Evolutionary conservation across 2,113 vertebrate species (phyloP).

Genomic region (Pachycephala philippinensis): DNA sequence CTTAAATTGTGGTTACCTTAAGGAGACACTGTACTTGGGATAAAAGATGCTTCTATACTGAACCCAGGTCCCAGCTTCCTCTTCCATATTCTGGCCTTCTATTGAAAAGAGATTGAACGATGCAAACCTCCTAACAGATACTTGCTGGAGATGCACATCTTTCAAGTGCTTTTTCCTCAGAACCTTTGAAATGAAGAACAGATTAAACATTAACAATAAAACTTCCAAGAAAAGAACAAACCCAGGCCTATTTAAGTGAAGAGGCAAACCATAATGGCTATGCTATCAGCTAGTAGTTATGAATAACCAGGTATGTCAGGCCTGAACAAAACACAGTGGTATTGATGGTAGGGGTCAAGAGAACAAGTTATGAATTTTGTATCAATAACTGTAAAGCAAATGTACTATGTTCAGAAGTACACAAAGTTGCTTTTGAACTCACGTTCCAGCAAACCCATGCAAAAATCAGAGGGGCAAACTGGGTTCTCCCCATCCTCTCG

Average conservation of each 20-base stretch:
- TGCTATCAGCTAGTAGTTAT: neutral
- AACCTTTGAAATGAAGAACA: constrained; percentile 77
- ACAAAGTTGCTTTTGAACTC: neutral
- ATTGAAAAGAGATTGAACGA: constrained; percentile 89
- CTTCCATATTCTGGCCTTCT: constrained; percentile 65
- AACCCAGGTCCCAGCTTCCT: constrained; percentile 81
- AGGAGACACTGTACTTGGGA: constrained; percentile 83
- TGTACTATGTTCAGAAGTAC: neutral
- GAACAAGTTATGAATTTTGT: neutral
- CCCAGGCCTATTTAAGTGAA: neutral
- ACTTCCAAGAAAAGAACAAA: neutral
- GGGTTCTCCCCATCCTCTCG: neutral
- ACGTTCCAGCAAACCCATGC: rapidly evolving
- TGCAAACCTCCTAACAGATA: constrained; percentile 89
- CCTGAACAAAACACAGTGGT: neutral
- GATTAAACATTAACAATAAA: neutral
- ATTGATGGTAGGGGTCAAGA: neutral
- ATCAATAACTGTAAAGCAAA: neutral
- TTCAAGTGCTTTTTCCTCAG: constrained; percentile 83
- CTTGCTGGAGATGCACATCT: constrained; percentile 78
- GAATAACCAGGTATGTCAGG: neutral
- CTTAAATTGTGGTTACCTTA: constrained; percentile 79
- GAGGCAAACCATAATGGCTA: neutral
- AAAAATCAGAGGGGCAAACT: neutral
- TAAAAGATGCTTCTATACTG: constrained; percentile 86